These are phyloP conservation scores for Parotocinclus haroldoi DNA, from an alignment of 2,797 vertebrate genomes.

Conservation along the genomic window DNA sequence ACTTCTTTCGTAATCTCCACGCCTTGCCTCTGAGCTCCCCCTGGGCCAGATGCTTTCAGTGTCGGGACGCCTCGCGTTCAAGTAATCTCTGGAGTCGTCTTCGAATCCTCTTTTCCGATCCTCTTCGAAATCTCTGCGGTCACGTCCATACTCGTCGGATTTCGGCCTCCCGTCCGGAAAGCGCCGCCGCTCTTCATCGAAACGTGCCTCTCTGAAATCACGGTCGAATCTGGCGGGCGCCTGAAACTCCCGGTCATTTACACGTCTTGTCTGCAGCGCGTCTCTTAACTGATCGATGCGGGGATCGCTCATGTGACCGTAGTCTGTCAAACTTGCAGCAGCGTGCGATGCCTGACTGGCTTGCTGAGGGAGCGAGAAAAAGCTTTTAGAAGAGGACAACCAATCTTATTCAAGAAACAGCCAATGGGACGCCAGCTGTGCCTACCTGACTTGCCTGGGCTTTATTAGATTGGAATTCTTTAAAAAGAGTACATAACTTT, in stretches of 20 bases:
- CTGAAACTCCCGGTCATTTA: conserved; percentile 7
- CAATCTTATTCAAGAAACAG: background rate
- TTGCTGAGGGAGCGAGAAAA: conserved; percentile 43
- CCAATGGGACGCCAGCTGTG: background rate
- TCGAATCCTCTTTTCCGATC: conserved; percentile 19
- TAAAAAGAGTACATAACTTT: conserved; percentile 68
- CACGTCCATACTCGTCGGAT: conserved; percentile 2
- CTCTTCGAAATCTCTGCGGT: conserved; percentile 40
- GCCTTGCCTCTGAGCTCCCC: conserved; percentile 14
- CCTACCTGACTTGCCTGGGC: conserved; percentile 55
- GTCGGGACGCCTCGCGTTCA: conserved; percentile 18
- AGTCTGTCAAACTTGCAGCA: conserved; percentile 50
- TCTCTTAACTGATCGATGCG: conserved; percentile 36
- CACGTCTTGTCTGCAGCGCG: conserved; percentile 24
- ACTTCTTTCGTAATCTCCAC: conserved; percentile 19
- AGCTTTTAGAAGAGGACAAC: conserved; percentile 14
- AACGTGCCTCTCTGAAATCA: conserved; percentile 9
- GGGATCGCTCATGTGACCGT: conserved; percentile 38
- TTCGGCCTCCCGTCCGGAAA: conserved; percentile 5
- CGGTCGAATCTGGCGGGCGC: conserved; percentile 13
- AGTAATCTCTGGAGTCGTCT: conserved; percentile 28
- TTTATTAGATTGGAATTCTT: conserved; percentile 72
- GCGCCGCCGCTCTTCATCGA: conserved; percentile 10
- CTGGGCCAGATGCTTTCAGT: conserved; percentile 10
- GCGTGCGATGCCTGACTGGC: conserved; percentile 36